Conservation (phyloP, 2,888 invertebrate genomes). For the Andrena haemorrhoa region DNA sequence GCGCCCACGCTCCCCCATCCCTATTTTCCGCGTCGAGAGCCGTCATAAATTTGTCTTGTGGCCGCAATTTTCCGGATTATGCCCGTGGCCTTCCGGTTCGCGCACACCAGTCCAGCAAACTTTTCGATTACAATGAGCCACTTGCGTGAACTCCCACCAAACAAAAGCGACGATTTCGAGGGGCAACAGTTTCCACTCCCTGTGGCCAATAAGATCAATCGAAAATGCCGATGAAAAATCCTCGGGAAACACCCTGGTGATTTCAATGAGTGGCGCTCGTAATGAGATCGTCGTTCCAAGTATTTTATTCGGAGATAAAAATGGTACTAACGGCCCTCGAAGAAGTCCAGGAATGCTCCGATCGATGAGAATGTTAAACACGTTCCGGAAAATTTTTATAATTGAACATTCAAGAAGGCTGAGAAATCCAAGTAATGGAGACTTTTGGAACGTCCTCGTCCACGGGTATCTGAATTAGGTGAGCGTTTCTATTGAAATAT, state of each 20-base stretch:
- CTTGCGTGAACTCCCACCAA: constrained; percentile 17
- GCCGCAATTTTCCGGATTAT: constrained; percentile 66
- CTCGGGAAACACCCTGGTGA: not conserved
- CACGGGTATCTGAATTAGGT: no score
- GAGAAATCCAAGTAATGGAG: no score
- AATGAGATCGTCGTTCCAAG: not conserved
- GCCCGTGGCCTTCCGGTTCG: constrained; percentile 42
- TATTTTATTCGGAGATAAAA: no score
- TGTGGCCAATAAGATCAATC: not conserved
- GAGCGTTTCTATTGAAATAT: no score
- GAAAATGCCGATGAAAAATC: not conserved
- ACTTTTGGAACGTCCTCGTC: no score
- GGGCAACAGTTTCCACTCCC: constrained; percentile 6
- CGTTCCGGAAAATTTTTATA: no score
- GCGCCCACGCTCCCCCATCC: not conserved
- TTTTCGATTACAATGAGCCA: constrained; percentile 56
- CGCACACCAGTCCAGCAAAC: constrained; percentile 37
- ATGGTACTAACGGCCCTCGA: no score
- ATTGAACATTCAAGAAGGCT: no score
- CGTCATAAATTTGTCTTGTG: constrained; percentile 58
- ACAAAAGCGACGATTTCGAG: constrained; percentile 12
- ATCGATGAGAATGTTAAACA: no score
- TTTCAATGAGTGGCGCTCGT: not conserved
- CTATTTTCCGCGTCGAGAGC: constrained; percentile 19
- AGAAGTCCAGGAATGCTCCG: no score